phyloP scores from a whole-genome alignment of 2,888 invertebrate species.

The Endotricha flammealis region DNA sequence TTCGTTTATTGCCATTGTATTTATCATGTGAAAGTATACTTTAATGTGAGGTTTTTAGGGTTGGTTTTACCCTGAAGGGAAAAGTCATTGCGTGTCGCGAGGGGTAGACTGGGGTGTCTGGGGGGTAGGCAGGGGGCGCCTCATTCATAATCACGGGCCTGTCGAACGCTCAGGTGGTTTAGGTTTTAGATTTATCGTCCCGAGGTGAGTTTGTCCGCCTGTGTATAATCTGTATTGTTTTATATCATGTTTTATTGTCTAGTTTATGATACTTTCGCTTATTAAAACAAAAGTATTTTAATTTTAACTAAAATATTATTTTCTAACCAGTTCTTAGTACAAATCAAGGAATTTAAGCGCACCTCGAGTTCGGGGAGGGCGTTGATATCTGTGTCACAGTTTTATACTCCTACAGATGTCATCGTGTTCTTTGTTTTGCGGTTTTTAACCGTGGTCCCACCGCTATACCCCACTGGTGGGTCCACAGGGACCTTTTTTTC shows the following conservation, averaged over 20 bases:
- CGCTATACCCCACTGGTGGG: no score
- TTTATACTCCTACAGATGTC: no score
- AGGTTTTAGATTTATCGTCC: conserved; percentile 69
- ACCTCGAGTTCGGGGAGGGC: no score
- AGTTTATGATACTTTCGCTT: no score
- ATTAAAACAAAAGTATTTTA: no score
- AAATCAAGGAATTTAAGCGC: no score
- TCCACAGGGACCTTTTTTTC: no score
- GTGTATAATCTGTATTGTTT: conserved; percentile 60
- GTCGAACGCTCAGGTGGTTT: conserved; percentile 74
- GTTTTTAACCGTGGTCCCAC: no score
- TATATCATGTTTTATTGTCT: conserved; percentile 38
- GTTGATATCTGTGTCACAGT: no score
- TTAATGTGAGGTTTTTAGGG: conserved; percentile 25
- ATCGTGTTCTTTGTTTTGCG: no score
- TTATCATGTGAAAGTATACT: conserved; percentile 25
- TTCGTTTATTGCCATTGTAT: conserved; percentile 54
- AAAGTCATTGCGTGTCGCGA: conserved; percentile 19
- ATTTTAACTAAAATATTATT: no score
- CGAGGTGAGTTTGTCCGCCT: conserved; percentile 56
- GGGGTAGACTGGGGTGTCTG: conserved; percentile 20
- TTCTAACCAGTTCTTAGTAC: no score
- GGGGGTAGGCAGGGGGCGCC: conserved; percentile 36
- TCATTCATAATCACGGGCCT: conserved; percentile 68
- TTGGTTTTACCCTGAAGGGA: conserved; percentile 19